Evolutionary conservation across 2,888 invertebrate genomes (phyloP), one percentile per base, ranked within the genome.

Genomic region (Drosophila nr. fundita): DNA sequence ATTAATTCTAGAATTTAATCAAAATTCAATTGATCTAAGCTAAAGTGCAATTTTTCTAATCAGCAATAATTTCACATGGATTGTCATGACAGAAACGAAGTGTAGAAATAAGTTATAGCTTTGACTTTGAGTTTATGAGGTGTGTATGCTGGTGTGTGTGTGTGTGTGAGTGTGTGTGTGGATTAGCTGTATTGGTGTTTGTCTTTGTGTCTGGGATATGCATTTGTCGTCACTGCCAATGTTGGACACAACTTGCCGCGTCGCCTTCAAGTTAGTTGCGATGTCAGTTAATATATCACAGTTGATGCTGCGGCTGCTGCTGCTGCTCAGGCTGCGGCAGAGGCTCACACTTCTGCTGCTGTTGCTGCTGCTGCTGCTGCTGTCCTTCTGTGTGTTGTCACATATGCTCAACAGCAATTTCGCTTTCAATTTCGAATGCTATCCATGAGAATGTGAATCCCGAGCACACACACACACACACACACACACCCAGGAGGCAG

Each of bases 371-470:
- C 36, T 18, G 54, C 59, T 54, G 61, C 53, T 53, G 38, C 55
- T 49, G 71, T 52, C 42, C 38, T 27, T 21, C 49, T 48, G 29
- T 38, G 36, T 78, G 84, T 87, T 89, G 90, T 89, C 85, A 85
- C 90, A 89, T 90, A 90, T 89, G 89, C 82, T 87, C 87, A 76
- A 73, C 89, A 57, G 74, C 81, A 87, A 89, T 91, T 89, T 90
- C 91, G 90, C 89, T 90, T 90, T 90, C 89, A 91, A 89, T 91
- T 89, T 91, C 91, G 78, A 80, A 88, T 90, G 90, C 85, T 78
- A 89, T 87, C 89, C 88, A 83, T 85, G 73, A 87, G 79, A 80
- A 72, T 74, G 88, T 77, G 67, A 74, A 53, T 29, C 74, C 69
- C 50, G 68, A 61, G 45, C 68, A 34, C 76, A 49, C 60, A 61